Conservation (phyloP, 2,113 vertebrate species). For the Pomatorhinus ruficollis region DNA sequence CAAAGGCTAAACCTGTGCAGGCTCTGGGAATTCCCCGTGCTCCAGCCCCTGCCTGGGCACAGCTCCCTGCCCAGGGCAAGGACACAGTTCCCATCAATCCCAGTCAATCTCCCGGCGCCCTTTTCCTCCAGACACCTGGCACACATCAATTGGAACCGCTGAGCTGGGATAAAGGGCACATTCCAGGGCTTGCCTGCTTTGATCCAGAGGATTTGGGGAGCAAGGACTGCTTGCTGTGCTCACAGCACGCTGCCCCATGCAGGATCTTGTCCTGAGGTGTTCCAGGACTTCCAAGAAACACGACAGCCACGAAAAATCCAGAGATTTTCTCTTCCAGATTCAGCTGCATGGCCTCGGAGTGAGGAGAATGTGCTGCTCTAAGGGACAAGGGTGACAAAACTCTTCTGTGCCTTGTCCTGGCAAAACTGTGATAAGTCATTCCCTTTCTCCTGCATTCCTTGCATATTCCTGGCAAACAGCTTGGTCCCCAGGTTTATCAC, state of each 20-base stretch:
- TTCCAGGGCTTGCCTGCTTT: neutral
- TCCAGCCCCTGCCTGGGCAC: neutral
- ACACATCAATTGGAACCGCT: neutral
- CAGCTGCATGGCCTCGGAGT: accelerated
- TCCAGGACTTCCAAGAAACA: neutral
- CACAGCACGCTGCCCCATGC: accelerated
- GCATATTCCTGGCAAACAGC: neutral
- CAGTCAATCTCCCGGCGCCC: neutral
- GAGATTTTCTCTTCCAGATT: neutral
- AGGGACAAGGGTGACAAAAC: neutral
- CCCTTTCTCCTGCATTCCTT: neutral
- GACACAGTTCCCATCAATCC: neutral
- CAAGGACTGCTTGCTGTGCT: accelerated
- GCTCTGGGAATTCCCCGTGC: neutral
- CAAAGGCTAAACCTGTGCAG: neutral
- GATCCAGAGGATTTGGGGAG: neutral
- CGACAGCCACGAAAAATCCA: neutral
- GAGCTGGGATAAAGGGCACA: neutral
- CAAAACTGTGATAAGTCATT: accelerated
- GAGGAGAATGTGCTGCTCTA: accelerated
- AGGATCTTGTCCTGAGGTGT: neutral
- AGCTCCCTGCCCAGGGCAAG: neutral
- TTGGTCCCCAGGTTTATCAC: neutral
- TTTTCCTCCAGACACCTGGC: neutral
- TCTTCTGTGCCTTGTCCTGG: neutral